These are phyloP conservation scores for Cydia fagiglandana DNA, from an alignment of 1,140 invertebrate species.

Conservation along the genomic window DNA sequence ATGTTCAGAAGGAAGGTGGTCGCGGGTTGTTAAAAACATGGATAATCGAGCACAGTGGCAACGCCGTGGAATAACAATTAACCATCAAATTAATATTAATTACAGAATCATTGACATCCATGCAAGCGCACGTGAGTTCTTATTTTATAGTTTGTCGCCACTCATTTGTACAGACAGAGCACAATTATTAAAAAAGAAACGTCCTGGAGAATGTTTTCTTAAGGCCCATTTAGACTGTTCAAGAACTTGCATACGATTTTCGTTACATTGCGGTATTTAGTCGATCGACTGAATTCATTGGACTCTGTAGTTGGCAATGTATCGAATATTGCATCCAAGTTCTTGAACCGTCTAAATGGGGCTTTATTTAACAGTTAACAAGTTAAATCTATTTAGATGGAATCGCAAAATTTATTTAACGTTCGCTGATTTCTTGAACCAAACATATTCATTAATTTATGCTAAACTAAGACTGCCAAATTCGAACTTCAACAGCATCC, in stretches of 20 bases:
- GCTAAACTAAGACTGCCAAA: constrained; percentile 12
- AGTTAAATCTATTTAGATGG: not conserved
- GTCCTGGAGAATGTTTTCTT: not conserved
- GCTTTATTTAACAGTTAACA: too few relatives aligned
- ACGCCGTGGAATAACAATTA: constrained; percentile 63
- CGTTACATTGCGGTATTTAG: too few relatives aligned
- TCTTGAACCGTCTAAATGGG: too few relatives aligned
- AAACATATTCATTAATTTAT: not conserved
- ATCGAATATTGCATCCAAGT: too few relatives aligned
- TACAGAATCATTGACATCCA: constrained; percentile 73
- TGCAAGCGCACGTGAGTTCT: constrained; percentile 51
- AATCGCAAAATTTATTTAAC: not conserved
- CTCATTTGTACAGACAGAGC: not conserved
- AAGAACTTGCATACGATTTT: too few relatives aligned
- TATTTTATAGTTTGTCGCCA: constrained; percentile 56
- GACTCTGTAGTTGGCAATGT: too few relatives aligned
- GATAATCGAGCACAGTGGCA: constrained; percentile 64
- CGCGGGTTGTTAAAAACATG: constrained; percentile 57
- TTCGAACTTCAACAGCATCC: not conserved
- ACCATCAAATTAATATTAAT: constrained; percentile 74
- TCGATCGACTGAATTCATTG: too few relatives aligned
- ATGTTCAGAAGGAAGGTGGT: constrained; percentile 61
- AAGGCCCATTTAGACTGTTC: not conserved
- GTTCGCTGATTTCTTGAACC: not conserved
- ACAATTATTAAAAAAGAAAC: not conserved